Evolutionary conservation across 92 coral and sea anemone genomes (phyloP).

Genomic region (Blastomussa wellsi): DNA sequence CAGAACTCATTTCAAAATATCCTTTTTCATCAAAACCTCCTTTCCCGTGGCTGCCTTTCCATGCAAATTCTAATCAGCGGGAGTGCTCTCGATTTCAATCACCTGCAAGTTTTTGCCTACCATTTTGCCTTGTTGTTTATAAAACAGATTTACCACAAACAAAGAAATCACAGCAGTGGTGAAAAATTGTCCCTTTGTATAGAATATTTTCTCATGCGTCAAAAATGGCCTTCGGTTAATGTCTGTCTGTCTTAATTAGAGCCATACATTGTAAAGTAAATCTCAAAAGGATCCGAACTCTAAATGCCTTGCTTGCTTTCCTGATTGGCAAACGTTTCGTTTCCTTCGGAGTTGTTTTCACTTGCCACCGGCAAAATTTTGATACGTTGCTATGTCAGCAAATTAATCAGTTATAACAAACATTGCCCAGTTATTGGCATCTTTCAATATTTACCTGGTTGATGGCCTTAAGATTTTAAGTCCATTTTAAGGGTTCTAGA

Average conservation of each 20-base stretch:
- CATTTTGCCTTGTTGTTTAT: not conserved
- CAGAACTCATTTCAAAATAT: constrained; percentile 18
- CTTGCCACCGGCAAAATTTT: constrained; percentile 5
- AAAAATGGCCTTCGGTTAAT: not conserved
- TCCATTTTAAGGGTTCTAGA: not conserved
- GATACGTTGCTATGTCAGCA: constrained; percentile 24
- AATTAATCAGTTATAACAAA: not conserved
- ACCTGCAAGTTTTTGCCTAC: constrained; percentile 21
- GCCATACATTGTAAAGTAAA: not conserved
- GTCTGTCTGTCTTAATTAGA: not conserved
- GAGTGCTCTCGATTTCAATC: constrained; percentile 5
- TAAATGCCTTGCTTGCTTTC: not conserved
- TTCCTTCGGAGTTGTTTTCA: not conserved
- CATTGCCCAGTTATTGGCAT: not conserved
- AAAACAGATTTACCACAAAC: constrained; percentile 28
- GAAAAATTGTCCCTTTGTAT: not conserved
- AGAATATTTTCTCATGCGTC: no score
- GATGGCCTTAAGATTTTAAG: constrained; percentile 5
- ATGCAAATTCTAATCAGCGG: not conserved
- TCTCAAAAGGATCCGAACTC: not conserved
- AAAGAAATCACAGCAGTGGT: constrained; percentile 8
- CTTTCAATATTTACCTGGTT: not conserved
- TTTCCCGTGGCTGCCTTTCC: not conserved
- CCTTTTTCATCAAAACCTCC: not conserved
- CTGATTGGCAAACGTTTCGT: not conserved